Evolutionary conservation across 1,140 invertebrate species (phyloP).

Genomic region (Solen grandis): DNA sequence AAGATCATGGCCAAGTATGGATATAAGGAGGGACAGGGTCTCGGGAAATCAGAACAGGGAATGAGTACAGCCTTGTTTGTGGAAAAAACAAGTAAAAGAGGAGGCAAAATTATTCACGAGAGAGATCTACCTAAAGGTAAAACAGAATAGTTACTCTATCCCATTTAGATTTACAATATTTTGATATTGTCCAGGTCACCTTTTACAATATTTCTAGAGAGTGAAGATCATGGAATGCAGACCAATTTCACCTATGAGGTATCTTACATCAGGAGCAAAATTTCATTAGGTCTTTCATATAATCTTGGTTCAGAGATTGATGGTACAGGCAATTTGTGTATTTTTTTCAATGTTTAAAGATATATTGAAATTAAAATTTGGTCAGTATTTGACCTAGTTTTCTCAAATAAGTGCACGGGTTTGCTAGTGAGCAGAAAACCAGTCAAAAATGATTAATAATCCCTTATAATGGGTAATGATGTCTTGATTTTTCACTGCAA

Average conservation of each 20-base stretch:
- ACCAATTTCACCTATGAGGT: neutral
- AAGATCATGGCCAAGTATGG: conserved; percentile 99
- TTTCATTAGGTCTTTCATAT: neutral
- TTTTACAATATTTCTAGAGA: neutral
- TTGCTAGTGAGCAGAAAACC: too few relatives aligned
- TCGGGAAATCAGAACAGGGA: conserved; percentile 98
- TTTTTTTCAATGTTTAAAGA: too few relatives aligned
- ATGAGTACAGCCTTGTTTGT: conserved; percentile 95
- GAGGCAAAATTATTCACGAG: conserved; percentile 98
- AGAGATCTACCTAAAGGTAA: conserved; percentile 85
- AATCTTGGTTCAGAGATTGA: neutral
- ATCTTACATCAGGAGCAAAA: neutral
- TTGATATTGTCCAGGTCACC: neutral
- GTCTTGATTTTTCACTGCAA: too few relatives aligned
- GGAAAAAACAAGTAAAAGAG: conserved; percentile 98
- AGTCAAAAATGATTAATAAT: too few relatives aligned
- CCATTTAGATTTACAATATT: neutral
- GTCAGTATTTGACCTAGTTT: too few relatives aligned
- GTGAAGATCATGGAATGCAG: neutral
- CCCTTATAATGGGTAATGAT: too few relatives aligned
- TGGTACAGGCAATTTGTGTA: neutral
- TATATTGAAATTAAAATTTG: too few relatives aligned
- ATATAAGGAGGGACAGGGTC: conserved; percentile 98
- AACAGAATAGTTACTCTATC: neutral
- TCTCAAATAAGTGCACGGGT: too few relatives aligned